Evolutionary conservation across 2,113 vertebrate genomes (phyloP).

Genomic region (Sinosuthora webbiana): DNA sequence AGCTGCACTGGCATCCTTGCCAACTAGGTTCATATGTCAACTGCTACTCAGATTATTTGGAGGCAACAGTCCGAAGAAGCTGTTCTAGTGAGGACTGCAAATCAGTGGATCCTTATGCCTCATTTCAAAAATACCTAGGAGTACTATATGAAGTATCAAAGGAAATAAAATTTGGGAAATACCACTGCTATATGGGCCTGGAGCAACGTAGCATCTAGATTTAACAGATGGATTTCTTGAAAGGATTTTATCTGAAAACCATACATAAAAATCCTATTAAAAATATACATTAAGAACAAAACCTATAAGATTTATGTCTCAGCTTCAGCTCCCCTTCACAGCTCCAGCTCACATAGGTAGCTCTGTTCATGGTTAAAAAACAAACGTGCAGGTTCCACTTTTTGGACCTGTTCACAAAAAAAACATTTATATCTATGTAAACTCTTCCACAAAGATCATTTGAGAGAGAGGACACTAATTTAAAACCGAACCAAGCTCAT

Average conservation of each 20-base stretch:
- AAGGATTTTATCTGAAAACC: background rate
- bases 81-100: constrained; percentile 31
- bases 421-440: background rate
- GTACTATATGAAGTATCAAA: constrained; percentile 7
- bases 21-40: constrained; percentile 49
- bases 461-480: background rate
- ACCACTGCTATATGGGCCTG: background rate
- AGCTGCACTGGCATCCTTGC: constrained; percentile 32
- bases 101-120: constrained; percentile 14
- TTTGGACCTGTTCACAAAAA: background rate
- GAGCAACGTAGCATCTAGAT: background rate
- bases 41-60: background rate
- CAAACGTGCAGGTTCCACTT: background rate
- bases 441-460: background rate
- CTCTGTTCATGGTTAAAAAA: background rate
- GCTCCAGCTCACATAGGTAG: background rate
- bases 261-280: background rate
- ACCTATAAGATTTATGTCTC: background rate
- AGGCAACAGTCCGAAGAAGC: constrained; percentile 13
- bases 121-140: constrained; percentile 20
- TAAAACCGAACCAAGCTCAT: background rate
- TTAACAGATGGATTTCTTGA: constrained; percentile 13
- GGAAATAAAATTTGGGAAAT: constrained; percentile 25
- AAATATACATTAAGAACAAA: background rate
- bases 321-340: background rate